Conservation (phyloP, 2,113 vertebrate genomes). For the Ptychochromis oligacanthus region DNA sequence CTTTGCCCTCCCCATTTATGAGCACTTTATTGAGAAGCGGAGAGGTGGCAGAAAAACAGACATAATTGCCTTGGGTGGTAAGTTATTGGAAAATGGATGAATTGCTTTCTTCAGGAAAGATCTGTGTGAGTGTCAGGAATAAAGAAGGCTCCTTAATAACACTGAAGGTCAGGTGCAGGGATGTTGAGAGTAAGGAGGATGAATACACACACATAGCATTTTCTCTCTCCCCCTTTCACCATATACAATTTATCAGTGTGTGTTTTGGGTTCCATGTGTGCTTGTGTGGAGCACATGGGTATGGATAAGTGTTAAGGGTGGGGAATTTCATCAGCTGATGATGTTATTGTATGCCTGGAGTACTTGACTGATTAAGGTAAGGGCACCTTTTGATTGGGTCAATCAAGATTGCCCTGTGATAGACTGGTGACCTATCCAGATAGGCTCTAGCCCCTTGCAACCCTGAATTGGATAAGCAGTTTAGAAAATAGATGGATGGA, state of each 20-base stretch:
- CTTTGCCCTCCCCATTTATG: conserved; percentile 77
- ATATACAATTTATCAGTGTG: conserved; percentile 52
- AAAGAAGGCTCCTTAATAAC: conserved; percentile 73
- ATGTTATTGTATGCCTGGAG: conserved; percentile 38
- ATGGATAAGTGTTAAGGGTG: background rate
- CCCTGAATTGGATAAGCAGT: background rate
- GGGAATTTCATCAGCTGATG: conserved; percentile 17
- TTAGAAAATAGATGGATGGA: background rate
- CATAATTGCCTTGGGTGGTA: conserved; percentile 77
- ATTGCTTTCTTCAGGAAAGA: conserved; percentile 72
- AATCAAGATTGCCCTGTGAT: conserved; percentile 31
- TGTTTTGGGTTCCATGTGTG: conserved; percentile 22
- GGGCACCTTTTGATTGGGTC: conserved; percentile 27
- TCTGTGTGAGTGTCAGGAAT: conserved; percentile 66
- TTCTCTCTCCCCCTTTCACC: conserved; percentile 22
- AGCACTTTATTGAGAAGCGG: conserved; percentile 78
- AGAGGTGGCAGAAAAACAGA: conserved; percentile 76
- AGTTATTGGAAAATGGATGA: conserved; percentile 81
- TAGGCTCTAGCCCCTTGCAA: background rate
- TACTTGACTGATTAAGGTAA: conserved; percentile 16
- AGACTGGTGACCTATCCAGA: background rate
- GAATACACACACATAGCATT: conserved; percentile 54
- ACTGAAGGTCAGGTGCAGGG: conserved; percentile 70
- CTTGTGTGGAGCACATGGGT: conserved; percentile 9
- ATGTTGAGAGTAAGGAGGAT: conserved; percentile 46